Conservation (phyloP, 1,140 invertebrate species). For the Marisa cornuarietis region DNA sequence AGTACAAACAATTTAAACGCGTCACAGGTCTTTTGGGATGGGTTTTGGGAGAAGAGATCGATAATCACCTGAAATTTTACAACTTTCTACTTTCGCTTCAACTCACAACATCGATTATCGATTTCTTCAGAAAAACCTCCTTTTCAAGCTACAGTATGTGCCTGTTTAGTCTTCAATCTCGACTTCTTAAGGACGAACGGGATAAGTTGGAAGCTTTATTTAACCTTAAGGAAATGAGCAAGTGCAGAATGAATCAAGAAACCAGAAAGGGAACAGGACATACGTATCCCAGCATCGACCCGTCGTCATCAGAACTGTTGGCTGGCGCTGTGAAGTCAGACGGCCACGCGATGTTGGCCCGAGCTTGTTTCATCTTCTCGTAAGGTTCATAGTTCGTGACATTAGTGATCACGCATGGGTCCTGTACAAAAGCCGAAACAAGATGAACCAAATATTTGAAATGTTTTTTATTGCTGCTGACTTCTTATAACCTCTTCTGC, state of each 20-base stretch:
- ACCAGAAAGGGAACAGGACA: background rate
- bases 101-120: no score
- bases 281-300: conserved; percentile 56
- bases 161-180: background rate
- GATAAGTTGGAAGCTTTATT: background rate
- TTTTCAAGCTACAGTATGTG: background rate
- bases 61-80: no score
- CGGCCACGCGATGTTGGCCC: conserved; percentile 59
- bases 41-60: no score
- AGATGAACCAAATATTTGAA: no score
- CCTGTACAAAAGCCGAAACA: conserved; percentile 31
- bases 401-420: conserved; percentile 59
- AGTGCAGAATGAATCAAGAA: background rate
- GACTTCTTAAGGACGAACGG: background rate
- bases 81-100: no score
- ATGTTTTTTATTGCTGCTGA: no score
- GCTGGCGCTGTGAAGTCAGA: conserved; percentile 28
- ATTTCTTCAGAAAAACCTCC: no score
- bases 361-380: conserved; percentile 42
- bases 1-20: no score
- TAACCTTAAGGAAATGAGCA: background rate
- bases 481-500: no score
- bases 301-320: conserved; percentile 36
- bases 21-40: no score
- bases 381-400: conserved; percentile 56